Evolutionary conservation across 2,113 vertebrate species (phyloP).

Genomic region (Garra rufa): DNA sequence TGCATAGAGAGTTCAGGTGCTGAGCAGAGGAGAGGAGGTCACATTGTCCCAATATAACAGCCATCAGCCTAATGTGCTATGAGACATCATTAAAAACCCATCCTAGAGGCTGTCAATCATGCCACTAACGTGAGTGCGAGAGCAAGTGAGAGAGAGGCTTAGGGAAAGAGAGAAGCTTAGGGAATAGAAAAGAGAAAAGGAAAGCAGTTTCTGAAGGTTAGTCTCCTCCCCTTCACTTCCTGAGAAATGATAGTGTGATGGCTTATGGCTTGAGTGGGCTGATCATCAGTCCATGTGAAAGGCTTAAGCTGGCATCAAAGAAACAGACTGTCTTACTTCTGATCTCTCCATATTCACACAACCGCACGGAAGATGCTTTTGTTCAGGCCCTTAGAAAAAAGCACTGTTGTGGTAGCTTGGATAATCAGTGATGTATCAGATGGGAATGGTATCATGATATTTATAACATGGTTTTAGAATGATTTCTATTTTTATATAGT

Average conservation of each 20-base stretch:
- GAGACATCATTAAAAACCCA: conserved; percentile 52
- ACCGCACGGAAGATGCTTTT: neutral
- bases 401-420: neutral
- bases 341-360: conserved; percentile 9
- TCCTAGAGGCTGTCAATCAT: conserved; percentile 45
- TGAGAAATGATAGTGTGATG: conserved; percentile 33
- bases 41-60: conserved; percentile 42
- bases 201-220: conserved; percentile 37
- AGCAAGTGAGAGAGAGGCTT: conserved; percentile 2
- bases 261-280: conserved; percentile 27
- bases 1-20: neutral
- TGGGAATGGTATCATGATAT: neutral
- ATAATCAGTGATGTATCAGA: neutral
- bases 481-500: neutral
- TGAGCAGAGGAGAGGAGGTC: conserved; percentile 35
- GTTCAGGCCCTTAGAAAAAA: neutral
- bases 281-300: conserved; percentile 30
- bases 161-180: conserved; percentile 7
- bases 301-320: neutral
- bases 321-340: conserved; percentile 2
- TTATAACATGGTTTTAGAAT: neutral
- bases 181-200: conserved; percentile 35
- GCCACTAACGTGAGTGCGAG: neutral
- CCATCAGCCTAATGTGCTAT: conserved; percentile 51
- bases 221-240: conserved; percentile 29